phyloP scores from a whole-genome alignment of 2,113 vertebrate species.

The Onychostoma macrolepis region DNA sequence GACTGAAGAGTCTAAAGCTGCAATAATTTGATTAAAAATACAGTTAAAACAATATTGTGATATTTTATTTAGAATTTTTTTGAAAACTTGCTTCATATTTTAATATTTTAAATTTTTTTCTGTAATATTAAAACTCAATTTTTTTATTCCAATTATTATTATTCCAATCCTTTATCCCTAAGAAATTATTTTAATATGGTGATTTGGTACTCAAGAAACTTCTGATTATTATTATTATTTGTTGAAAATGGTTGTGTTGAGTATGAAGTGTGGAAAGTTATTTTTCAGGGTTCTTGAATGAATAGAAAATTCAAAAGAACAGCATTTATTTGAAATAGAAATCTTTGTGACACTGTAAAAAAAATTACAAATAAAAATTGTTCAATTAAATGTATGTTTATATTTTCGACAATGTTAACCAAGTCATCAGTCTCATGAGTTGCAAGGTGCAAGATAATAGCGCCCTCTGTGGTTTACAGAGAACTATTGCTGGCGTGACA shows the following conservation, averaged over 20 bases:
- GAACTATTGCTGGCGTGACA: neutral
- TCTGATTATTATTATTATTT: neutral
- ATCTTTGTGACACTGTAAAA: neutral
- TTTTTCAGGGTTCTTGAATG: neutral
- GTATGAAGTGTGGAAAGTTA: neutral
- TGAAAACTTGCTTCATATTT: neutral
- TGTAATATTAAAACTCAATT: neutral
- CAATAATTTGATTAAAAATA: neutral
- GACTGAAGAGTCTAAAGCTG: neutral
- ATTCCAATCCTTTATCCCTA: neutral
- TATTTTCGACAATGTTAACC: neutral
- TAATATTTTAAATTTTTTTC: neutral
- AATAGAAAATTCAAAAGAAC: neutral
- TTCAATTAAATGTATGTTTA: neutral
- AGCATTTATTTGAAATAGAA: neutral
- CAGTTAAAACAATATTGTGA: neutral
- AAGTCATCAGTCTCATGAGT: neutral
- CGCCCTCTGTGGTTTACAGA: slow-evolving; percentile 23
- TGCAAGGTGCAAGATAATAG: neutral
- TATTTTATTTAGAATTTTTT: neutral
- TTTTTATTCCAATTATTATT: too few species aligned
- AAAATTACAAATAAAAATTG: too few species aligned
- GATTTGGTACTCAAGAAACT: neutral
- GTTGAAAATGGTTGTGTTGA: too few species aligned
- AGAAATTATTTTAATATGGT: neutral